These are phyloP conservation scores for Conistra vaccinii DNA, from an alignment of 2,888 invertebrate species.

Conservation along the genomic window DNA sequence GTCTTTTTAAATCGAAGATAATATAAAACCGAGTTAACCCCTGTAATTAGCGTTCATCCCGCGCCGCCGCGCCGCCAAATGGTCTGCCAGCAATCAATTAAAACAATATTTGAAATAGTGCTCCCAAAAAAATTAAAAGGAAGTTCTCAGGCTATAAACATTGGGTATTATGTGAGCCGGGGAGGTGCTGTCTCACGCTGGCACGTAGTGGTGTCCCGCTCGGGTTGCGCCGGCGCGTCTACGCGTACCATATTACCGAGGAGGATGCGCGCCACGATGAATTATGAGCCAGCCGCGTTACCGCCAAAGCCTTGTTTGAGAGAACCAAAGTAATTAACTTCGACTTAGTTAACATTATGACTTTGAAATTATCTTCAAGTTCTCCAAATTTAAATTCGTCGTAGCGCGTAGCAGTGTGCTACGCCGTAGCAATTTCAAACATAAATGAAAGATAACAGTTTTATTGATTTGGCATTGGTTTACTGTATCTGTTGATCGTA, in stretches of 20 bases:
- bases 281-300: constrained; percentile 84
- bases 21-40: constrained; percentile 79
- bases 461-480: constrained; percentile 59
- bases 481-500: constrained; percentile 53
- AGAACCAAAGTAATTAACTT: constrained; percentile 88
- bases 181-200: constrained; percentile 65
- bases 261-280: constrained; percentile 83
- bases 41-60: constrained; percentile 83
- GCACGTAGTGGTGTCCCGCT: constrained; percentile 72
- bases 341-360: constrained; percentile 86
- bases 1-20: constrained; percentile 77
- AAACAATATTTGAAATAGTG: constrained; percentile 90
- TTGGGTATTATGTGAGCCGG: constrained; percentile 82
- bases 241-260: constrained; percentile 79
- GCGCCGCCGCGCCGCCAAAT: constrained; percentile 83
- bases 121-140: constrained; percentile 87
- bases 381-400: constrained; percentile 67
- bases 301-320: constrained; percentile 90
- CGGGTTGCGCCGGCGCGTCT: constrained; percentile 87
- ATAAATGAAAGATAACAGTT: constrained; percentile 28
- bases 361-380: constrained; percentile 75
- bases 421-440: constrained; percentile 69
- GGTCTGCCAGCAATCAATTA: constrained; percentile 89
- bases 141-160: constrained; percentile 86
- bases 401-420: constrained; percentile 71